Evolutionary conservation across 2,888 invertebrate species (phyloP), one percentile per base, ranked within the genome.

Genomic region (Chironomus riparius): DNA sequence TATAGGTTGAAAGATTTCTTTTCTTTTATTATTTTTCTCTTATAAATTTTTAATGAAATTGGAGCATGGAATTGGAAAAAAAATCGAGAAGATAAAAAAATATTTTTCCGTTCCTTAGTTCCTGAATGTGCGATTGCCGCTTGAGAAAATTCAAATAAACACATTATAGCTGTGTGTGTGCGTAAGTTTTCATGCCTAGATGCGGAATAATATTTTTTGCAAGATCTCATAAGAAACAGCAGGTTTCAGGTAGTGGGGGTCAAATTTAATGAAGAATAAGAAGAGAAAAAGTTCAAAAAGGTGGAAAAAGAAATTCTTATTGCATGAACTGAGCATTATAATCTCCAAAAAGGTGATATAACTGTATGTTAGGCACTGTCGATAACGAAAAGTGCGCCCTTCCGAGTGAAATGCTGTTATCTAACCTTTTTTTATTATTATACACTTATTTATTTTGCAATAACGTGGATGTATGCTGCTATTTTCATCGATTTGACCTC

Each of bases 41-140:
- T 47, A 74, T 74, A 74, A 74, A 74, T 74, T 74, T 74, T 68
- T 74, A 74, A 74, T 61, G 74, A 74, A 74, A n/a, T 68, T 38
- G 62, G 13, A 70, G n/a, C 68, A 28, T 47, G 62, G 21, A 50
- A 50, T 50, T 50, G 50, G 50, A 18, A 56, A 38, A 38, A 38
- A 38, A 38, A 38, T 38, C 38, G 38, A 38, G 38, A 56, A 56
- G 56, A 18, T 18, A 56, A 15, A 56, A 56, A 56, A 15, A 56
- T 18, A 56, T 56, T 18, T 56, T 56, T 56, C 56, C 18, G 5
- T 56, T 56, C 18, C 18, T 56, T 18, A 56, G 15, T 38, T 38
- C 38, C 38, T 38, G 38, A 38, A 38, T 38, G 38, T 38, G 10
- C 38, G 38, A 38, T 18, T 56, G 15, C 56, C 56, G 56, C 56